A percentile compares a stretch with the other conserved stretches of the same genome.
These are phyloP conservation scores for Argyra leucocephala DNA, from an alignment of 2,888 invertebrate species.

Conservation along the genomic window DNA sequence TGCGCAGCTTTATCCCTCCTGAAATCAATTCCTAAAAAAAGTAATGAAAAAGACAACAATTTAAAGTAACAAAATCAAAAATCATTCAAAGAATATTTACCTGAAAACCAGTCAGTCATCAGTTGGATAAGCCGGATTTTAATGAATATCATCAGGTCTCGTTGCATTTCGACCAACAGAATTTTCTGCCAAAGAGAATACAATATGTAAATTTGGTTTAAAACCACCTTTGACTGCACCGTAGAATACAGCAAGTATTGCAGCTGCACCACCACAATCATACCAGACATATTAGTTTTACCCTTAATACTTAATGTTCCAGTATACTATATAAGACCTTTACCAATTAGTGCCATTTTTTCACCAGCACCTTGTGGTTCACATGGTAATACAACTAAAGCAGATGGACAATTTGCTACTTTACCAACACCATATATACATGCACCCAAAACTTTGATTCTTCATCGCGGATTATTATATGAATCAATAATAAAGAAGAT, in stretches of 20 bases:
- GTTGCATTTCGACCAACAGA: constrained; percentile 73
- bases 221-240: constrained; percentile 66
- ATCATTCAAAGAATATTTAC: no score
- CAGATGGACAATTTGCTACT: constrained; percentile 55
- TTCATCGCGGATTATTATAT: constrained; percentile 67
- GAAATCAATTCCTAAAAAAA: no score
- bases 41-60: no score
- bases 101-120: no score
- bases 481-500: constrained; percentile 53
- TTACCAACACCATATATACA: constrained; percentile 83
- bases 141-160: constrained; percentile 82
- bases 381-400: constrained; percentile 40
- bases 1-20: no score
- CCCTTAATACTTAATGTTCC: constrained; percentile 87
- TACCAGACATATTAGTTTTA: constrained; percentile 79
- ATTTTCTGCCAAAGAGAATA: constrained; percentile 86
- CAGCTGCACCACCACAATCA: constrained; percentile 95
- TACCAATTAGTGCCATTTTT: constrained; percentile 80
- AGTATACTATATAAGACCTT: constrained; percentile 90
- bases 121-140: no score
- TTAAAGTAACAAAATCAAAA: no score
- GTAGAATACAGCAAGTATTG: constrained; percentile 73
- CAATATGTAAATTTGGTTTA: constrained; percentile 69
- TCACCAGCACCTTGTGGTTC: constrained; percentile 41
- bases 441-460: constrained; percentile 64